Evolutionary conservation across 2,113 vertebrate genomes (phyloP), one percentile per base, ranked within the genome.

Genomic region (Galemys pyrenaicus): DNA sequence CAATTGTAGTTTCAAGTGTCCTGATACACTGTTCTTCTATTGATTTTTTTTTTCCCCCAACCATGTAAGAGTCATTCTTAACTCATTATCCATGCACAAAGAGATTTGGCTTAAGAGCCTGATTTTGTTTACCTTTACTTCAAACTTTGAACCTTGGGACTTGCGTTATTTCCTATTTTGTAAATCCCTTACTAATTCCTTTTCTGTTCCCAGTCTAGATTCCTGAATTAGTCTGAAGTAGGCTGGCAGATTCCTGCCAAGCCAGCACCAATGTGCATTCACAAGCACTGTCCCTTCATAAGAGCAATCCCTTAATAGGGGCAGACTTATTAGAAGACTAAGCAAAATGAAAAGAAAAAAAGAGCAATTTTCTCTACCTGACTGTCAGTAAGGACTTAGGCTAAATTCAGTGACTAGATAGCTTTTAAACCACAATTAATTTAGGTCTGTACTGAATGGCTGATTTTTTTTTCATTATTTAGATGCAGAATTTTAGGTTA

Each of bases 341-440:
- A 95, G 64, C 56, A 93, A 95, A 89, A 87, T 26, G 32, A 37
- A 74, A 62, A 87, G 17, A 41, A 56, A 87, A n/a, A 83, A 60
- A 54, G 71, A 64, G 1, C 9, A 81, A 58, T 41, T 20, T 22
- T 73, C 5, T 92, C 30, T 49, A 15, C 12, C n/a, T 81, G 35
- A 67, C 60, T 81, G 35, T 73, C 60, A 84, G 20, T 49, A 60
- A 49, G 15, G 78, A 30, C n/a, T 75, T 71, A 71, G 6, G 11
- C 20, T 73, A 49, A 92, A 81, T 91, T 4, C 17, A 86, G 9
- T 26, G 41, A 87, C 56, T 37, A 37, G 15, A 46, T 71, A 87
- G 28, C 46, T 92, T 93, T 74, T 88, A 83, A 41, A 2, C 11
- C 24, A 10, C 56, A 60, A 22, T 78, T 91, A 88, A 92, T 44